Base-by-base conservation (phyloP, 2,888 invertebrate species). In the Yponomeuta sedellus region DNA sequence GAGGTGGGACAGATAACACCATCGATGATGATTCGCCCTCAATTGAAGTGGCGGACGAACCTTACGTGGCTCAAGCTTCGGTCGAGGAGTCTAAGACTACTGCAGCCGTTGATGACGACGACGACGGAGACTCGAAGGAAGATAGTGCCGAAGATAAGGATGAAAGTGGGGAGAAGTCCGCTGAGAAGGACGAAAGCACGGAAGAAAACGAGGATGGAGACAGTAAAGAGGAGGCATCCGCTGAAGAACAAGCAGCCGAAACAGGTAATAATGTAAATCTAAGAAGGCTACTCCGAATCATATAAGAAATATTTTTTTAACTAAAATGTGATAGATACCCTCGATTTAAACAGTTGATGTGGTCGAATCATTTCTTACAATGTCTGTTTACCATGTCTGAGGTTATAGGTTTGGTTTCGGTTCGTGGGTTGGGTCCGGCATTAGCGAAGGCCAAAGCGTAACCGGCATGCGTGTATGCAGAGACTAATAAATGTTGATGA, bases 11-110 rank as follows among this genome's bases (percentile, higher is more conserved):
- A 22, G 28, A 12, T 28, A 68, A 70, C 64, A 68, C 64, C 25
- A 67, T 66, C 52, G 86, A 86, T 72, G 82, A 83, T 64, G 85
- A 85, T 66, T 74, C 76, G 61, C 88, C 88, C 66, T 85, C 86
- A 64, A 77, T 91, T 66, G 88, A 90, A 81, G 84, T 90, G 72
- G 90, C 88, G 67, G 91, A 91, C 69, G 92, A 92, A 73, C 91
- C 92, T 28, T 88, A 90, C 70, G 78, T 87, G 66, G 76, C 88
- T 71, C 86, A 88, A 77, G 82, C 82, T 68, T 87, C 92, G 71
- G 85, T 88, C 66, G 93, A 92, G 76, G 88, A 85, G 70, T 74
- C 89, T 72, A 79, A 79, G 74, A 77, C 76, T 71, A 80, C 75
- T 67, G 77, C 78, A 69, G 84, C 76, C 66, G 78, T 82, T 64